phyloP scores from a whole-genome alignment of 1,140 invertebrate species.

The Calosoma granatense region DNA sequence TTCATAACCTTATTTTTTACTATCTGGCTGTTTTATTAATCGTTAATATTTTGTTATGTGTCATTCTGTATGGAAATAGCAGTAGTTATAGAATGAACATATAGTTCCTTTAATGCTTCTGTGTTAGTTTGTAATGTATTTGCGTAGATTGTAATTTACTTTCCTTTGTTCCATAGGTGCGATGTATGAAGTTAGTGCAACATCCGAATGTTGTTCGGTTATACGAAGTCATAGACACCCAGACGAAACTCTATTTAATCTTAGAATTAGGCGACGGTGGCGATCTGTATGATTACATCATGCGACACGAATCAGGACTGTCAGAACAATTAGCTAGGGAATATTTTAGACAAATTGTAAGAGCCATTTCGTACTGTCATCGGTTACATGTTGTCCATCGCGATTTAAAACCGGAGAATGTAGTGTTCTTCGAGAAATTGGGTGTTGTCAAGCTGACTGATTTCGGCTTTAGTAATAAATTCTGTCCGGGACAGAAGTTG shows the following conservation, averaged over 20 bases:
- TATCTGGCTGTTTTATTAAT: conserved; percentile 9
- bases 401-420: conserved; percentile 98
- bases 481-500: conserved; percentile 92
- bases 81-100: too few relatives aligned
- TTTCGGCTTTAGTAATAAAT: conserved; percentile 98
- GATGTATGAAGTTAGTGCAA: conserved; percentile 98
- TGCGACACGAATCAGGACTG: conserved; percentile 81
- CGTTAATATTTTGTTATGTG: not conserved
- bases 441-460: conserved; percentile 98
- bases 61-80: too few relatives aligned
- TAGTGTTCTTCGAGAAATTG: conserved; percentile 96
- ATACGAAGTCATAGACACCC: conserved; percentile 99
- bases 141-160: too few relatives aligned
- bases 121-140: too few relatives aligned
- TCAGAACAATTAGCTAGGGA: conserved; percentile 73
- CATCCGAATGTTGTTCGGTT: conserved; percentile 96
- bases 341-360: conserved; percentile 93
- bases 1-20: conserved; percentile 12
- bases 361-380: conserved; percentile 97
- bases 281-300: conserved; percentile 98
- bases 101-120: too few relatives aligned
- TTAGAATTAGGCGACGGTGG: conserved; percentile 97
- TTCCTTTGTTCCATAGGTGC: conserved; percentile 54
- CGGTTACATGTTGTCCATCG: conserved; percentile 86
- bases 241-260: conserved; percentile 91